phyloP scores from a whole-genome alignment of 2,113 vertebrate species.

The Apodemus speciosus region DNA sequence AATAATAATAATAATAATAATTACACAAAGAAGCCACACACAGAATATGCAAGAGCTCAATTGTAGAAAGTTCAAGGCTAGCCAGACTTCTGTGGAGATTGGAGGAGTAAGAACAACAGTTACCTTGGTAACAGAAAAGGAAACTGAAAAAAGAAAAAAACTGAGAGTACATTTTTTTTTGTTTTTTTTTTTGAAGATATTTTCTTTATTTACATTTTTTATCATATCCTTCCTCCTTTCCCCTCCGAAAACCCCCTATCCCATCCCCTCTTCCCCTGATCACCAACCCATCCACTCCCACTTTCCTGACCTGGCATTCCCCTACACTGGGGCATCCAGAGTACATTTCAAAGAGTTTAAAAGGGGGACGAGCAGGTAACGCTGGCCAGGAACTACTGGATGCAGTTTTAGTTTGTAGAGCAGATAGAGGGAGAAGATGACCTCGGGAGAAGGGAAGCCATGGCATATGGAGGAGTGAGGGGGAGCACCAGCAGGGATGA shows the following conservation, averaged over 20 bases:
- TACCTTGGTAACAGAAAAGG: neutral
- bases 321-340: too few species aligned
- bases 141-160: slow-evolving; percentile 8
- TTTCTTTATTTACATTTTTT: too few species aligned
- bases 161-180: too few species aligned
- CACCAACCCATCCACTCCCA: too few species aligned
- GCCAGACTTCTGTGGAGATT: neutral
- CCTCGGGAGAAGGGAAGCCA: neutral
- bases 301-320: too few species aligned
- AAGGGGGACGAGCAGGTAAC: neutral
- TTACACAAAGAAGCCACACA: neutral
- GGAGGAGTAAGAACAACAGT: neutral
- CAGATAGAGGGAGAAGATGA: slow-evolving; percentile 57
- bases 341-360: slow-evolving; percentile 20
- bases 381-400: neutral
- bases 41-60: neutral
- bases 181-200: too few species aligned
- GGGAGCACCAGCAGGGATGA: neutral
- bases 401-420: slow-evolving; percentile 58
- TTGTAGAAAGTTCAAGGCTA: neutral
- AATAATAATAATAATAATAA: neutral
- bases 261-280: too few species aligned
- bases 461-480: neutral
- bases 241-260: too few species aligned
- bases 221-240: too few species aligned